Evolutionary conservation across 2,888 invertebrate genomes (phyloP).

Genomic region (Parthenolecanium corni): DNA sequence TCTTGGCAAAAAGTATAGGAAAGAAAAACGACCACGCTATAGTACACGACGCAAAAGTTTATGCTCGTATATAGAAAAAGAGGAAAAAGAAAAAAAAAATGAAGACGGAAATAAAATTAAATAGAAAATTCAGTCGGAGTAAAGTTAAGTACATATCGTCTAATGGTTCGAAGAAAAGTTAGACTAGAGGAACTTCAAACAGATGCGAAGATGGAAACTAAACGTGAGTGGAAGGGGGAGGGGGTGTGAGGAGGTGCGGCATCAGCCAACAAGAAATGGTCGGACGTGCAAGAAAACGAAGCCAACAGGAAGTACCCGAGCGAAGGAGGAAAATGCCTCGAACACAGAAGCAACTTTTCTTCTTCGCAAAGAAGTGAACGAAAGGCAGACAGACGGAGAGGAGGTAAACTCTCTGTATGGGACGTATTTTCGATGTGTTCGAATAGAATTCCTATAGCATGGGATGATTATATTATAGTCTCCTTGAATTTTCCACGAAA

Average conservation of each 20-base stretch:
- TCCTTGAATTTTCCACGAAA: conserved; percentile 13
- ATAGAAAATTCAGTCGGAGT: conserved; percentile 22
- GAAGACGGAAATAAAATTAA: conserved; percentile 27
- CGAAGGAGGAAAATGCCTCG: conserved; percentile 17
- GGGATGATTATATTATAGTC: conserved; percentile 18
- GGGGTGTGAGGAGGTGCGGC: no score
- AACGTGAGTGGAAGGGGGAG: background rate
- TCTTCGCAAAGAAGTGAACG: no score
- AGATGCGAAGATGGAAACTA: conserved; percentile 14
- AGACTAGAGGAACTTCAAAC: conserved; percentile 23
- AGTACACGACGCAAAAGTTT: background rate
- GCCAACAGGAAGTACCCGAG: background rate
- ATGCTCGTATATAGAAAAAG: background rate
- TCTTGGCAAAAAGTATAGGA: no score
- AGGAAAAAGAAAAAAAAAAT: no score
- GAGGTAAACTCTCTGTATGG: conserved; percentile 12
- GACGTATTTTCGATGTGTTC: conserved; percentile 24
- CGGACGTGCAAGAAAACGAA: background rate
- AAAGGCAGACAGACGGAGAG: no score
- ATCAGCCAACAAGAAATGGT: no score
- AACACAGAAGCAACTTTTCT: conserved; percentile 22
- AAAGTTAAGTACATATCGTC: conserved; percentile 27
- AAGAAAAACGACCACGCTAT: no score
- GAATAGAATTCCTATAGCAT: conserved; percentile 22
- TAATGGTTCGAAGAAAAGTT: conserved; percentile 20